Percentiles rank a stretch among this genome's conserved stretches.
These are phyloP conservation scores for Arothron firmamentum DNA, from an alignment of 2,113 vertebrate species.

Conservation along the genomic window DNA sequence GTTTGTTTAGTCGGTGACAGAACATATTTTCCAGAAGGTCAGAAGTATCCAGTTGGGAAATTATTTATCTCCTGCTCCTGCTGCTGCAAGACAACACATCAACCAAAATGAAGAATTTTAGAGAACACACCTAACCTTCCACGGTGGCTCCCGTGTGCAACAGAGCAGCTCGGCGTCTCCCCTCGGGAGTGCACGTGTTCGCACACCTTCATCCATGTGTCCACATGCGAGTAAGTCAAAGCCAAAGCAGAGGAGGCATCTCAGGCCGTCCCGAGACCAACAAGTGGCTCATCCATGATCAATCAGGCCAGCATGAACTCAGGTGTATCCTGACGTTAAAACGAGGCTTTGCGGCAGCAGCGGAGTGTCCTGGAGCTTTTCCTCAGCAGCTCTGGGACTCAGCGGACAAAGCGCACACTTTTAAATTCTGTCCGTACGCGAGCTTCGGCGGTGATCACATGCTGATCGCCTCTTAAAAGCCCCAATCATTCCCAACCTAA, in stretches of 20 bases:
- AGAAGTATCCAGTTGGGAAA: slow-evolving; percentile 70
- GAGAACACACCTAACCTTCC: slow-evolving; percentile 62
- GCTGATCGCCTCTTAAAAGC: slow-evolving; percentile 20
- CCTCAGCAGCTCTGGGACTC: slow-evolving; percentile 39
- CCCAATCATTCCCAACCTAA: slow-evolving; percentile 6
- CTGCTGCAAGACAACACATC: slow-evolving; percentile 56
- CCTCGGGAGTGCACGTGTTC: slow-evolving; percentile 12
- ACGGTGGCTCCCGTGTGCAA: slow-evolving; percentile 21
- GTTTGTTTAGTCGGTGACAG: slow-evolving; percentile 18
- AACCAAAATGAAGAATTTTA: slow-evolving; percentile 59
- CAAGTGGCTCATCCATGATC: slow-evolving; percentile 56
- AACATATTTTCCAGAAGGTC: slow-evolving; percentile 69
- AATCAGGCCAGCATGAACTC: slow-evolving; percentile 48
- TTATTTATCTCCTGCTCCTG: slow-evolving; percentile 61
- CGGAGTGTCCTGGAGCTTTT: slow-evolving; percentile 50
- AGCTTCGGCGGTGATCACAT: slow-evolving; percentile 25
- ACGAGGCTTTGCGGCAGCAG: slow-evolving; percentile 59
- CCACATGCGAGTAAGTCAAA: slow-evolving; percentile 15
- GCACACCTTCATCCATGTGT: slow-evolving; percentile 15
- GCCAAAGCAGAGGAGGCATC: slow-evolving; percentile 50
- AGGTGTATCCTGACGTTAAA: slow-evolving; percentile 61
- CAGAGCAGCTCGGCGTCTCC: slow-evolving; percentile 27
- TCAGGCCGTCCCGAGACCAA: slow-evolving; percentile 34
- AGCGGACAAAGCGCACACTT: slow-evolving; percentile 49
- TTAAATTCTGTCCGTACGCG: slow-evolving; percentile 21